Conservation (phyloP, 1,140 invertebrate species). For the Apis florea region DNA sequence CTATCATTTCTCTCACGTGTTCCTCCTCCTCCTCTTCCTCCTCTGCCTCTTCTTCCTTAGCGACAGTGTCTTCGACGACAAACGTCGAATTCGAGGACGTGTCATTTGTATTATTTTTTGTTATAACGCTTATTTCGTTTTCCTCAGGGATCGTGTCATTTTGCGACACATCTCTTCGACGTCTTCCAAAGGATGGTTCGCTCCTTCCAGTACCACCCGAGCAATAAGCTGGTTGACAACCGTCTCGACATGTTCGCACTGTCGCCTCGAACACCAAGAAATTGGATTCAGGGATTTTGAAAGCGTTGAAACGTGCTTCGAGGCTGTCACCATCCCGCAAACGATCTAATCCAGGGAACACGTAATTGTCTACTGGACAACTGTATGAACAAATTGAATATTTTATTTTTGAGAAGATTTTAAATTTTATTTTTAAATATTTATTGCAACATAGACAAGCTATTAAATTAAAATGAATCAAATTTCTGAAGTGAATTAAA, state of each 20-base stretch:
- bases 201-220: constrained; percentile 86
- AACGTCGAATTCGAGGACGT: constrained; percentile 37
- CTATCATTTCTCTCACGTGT: constrained; percentile 92
- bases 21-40: constrained; percentile 76
- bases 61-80: constrained; percentile 15
- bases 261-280: constrained; percentile 96
- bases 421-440: background rate
- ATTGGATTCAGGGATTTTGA: constrained; percentile 97
- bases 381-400: constrained; percentile 77
- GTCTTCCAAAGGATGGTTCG: constrained; percentile 90
- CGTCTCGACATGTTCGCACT: constrained; percentile 92
- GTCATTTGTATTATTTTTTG: constrained; percentile 44
- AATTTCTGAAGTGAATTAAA: background rate
- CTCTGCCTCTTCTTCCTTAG: background rate
- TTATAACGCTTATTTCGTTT: constrained; percentile 55
- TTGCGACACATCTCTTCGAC: constrained; percentile 81
- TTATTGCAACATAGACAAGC: background rate
- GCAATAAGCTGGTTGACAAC: constrained; percentile 94
- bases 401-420: background rate
- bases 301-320: constrained; percentile 95
- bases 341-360: constrained; percentile 94
- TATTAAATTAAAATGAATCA: background rate
- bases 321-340: constrained; percentile 91
- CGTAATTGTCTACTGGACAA: constrained; percentile 94
- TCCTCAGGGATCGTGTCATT: constrained; percentile 64